These are phyloP conservation scores for Ips typographus DNA, from an alignment of 1,140 invertebrate species.

Conservation along the genomic window DNA sequence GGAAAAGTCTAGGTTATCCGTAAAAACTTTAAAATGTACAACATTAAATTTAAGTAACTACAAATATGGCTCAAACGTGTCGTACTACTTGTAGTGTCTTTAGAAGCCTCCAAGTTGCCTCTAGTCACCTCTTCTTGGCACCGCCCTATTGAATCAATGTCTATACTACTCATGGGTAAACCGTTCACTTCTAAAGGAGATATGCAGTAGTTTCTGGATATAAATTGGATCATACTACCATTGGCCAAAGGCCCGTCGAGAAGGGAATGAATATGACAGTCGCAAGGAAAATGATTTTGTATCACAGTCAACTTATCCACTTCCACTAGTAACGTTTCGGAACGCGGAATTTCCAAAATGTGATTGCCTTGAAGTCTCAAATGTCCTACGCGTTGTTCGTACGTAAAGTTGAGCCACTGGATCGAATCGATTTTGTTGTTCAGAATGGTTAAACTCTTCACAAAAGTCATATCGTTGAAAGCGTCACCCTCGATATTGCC, in stretches of 20 bases:
- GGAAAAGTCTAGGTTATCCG: constrained; percentile 24
- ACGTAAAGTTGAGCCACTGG: constrained; percentile 67
- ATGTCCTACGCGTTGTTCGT: constrained; percentile 66
- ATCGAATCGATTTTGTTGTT: constrained; percentile 84
- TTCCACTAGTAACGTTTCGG: constrained; percentile 63
- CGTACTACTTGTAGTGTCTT: constrained; percentile 25
- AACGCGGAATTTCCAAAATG: constrained; percentile 70
- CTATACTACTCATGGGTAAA: constrained; percentile 67
- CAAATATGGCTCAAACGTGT: constrained; percentile 16
- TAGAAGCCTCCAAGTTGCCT: constrained; percentile 61
- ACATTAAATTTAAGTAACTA: constrained; percentile 30
- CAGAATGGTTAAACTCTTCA: constrained; percentile 70
- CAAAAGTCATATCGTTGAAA: constrained; percentile 68
- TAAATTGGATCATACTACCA: constrained; percentile 65
- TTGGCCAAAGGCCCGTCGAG: constrained; percentile 72
- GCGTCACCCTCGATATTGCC: constrained; percentile 70
- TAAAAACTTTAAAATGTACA: constrained; percentile 26
- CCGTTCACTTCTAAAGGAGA: constrained; percentile 80
- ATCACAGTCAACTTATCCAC: constrained; percentile 68
- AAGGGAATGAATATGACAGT: constrained; percentile 75
- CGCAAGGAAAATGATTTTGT: constrained; percentile 81
- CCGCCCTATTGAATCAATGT: constrained; percentile 66
- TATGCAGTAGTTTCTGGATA: constrained; percentile 78
- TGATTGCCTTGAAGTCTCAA: constrained; percentile 79
- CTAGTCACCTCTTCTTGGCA: constrained; percentile 67